These are phyloP conservation scores for Acomys russatus DNA, from an alignment of 2,797 vertebrate genomes.

Conservation along the genomic window DNA sequence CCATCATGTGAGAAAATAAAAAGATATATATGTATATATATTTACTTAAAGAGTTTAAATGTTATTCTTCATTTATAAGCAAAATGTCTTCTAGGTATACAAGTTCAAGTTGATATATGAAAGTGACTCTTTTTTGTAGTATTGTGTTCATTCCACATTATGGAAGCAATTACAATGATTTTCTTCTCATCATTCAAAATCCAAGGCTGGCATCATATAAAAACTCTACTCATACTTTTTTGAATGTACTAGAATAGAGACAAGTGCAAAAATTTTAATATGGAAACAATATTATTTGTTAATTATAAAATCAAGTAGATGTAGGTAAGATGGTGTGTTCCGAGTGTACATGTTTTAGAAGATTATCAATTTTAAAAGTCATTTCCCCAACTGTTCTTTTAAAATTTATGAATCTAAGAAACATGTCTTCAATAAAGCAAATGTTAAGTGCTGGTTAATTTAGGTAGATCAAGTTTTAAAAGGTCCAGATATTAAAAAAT, in stretches of 20 bases:
- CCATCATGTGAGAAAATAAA: not conserved
- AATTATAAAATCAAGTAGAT: constrained; percentile 45
- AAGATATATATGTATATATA: not conserved
- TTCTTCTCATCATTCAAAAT: constrained; percentile 42
- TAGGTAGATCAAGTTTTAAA: constrained; percentile 52
- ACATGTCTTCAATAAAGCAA: constrained; percentile 48
- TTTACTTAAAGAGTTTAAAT: constrained; percentile 28
- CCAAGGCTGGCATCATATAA: constrained; percentile 40
- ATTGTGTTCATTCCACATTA: not conserved
- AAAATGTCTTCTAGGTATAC: constrained; percentile 27
- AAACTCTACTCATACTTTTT: constrained; percentile 38
- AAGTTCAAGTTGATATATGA: constrained; percentile 14
- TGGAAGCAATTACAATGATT: constrained; percentile 34
- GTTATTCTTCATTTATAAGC: constrained; percentile 41
- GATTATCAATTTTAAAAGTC: not conserved
- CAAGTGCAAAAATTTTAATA: not conserved
- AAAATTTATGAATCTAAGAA: constrained; percentile 63
- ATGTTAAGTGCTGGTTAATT: constrained; percentile 34
- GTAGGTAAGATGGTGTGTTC: not conserved
- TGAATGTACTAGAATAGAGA: not conserved
- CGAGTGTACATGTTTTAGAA: constrained; percentile 24
- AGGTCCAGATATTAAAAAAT: constrained; percentile 22
- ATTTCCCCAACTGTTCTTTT: constrained; percentile 43
- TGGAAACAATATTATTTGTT: constrained; percentile 10
- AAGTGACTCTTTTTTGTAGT: constrained; percentile 35